phyloP scores from a whole-genome alignment of 2,797 vertebrate species.

The Iguana delicatissima region DNA sequence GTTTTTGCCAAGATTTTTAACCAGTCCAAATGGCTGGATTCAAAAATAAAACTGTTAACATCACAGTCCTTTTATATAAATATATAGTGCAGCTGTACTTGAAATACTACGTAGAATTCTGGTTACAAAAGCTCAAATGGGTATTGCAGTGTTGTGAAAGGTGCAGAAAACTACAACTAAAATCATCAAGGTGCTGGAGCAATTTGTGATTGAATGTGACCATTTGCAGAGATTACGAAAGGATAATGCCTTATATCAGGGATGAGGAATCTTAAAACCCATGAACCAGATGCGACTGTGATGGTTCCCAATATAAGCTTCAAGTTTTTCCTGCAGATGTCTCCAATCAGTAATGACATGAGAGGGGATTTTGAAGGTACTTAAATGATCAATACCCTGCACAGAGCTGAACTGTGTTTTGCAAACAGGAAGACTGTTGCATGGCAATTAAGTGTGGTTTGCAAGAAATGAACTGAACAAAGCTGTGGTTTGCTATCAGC shows the following conservation, averaged over 20 bases:
- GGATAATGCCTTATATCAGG: not conserved
- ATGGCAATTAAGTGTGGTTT: too few relatives aligned
- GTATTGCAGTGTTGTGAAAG: not conserved
- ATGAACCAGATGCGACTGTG: not conserved
- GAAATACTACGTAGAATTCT: not conserved
- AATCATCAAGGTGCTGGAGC: not conserved
- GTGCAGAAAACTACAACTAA: not conserved
- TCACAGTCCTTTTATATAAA: not conserved
- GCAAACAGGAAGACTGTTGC: too few relatives aligned
- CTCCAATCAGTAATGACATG: too few relatives aligned
- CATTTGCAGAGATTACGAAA: not conserved
- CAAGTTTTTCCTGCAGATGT: too few relatives aligned
- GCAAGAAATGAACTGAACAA: too few relatives aligned
- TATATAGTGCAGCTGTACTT: not conserved
- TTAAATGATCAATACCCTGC: too few relatives aligned
- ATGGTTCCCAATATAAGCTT: not conserved
- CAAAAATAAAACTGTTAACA: not conserved
- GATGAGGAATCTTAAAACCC: not conserved
- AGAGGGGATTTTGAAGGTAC: too few relatives aligned
- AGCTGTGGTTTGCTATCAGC: not conserved
- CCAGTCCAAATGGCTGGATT: not conserved
- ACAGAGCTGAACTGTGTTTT: too few relatives aligned
- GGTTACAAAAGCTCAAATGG: not conserved
- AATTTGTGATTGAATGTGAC: not conserved
- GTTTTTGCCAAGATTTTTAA: not conserved